Evolutionary conservation across 92 coral and sea anemone species (phyloP).

Genomic region (Umimayanthus chanpuru): DNA sequence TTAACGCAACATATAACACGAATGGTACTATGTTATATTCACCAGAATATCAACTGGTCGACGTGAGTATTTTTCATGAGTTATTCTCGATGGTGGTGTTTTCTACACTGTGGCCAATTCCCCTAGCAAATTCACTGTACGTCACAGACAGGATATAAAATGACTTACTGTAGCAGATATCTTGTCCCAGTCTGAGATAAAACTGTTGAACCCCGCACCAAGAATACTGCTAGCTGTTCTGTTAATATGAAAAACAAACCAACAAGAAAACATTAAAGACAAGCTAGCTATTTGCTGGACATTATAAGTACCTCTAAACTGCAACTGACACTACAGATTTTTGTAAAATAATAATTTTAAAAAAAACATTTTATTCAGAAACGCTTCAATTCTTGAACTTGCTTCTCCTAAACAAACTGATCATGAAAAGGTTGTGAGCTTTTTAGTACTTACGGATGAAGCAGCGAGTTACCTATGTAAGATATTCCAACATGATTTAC

Average conservation of each 20-base stretch:
- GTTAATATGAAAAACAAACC: not conserved
- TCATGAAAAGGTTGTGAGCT: not conserved
- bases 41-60: too few species aligned
- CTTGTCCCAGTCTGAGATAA: conserved; percentile 98
- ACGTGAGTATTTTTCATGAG: too few species aligned
- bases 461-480: not conserved
- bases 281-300: not conserved
- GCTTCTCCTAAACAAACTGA: too few species aligned
- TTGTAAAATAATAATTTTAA: too few species aligned
- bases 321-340: not conserved
- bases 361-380: too few species aligned
- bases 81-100: too few species aligned
- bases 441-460: not conserved
- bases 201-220: conserved; percentile 94
- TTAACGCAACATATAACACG: too few species aligned
- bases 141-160: not conserved
- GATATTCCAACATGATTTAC: too few species aligned
- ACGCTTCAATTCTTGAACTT: too few species aligned
- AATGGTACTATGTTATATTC: too few species aligned
- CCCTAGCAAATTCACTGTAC: not conserved
- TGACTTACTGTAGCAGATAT: conserved; percentile 89
- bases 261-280: not conserved
- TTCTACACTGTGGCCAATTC: not conserved
- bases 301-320: not conserved
- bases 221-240: conserved; percentile 97